Evolutionary conservation across 2,113 vertebrate genomes (phyloP).

Genomic region (Leptobrachium leishanense): DNA sequence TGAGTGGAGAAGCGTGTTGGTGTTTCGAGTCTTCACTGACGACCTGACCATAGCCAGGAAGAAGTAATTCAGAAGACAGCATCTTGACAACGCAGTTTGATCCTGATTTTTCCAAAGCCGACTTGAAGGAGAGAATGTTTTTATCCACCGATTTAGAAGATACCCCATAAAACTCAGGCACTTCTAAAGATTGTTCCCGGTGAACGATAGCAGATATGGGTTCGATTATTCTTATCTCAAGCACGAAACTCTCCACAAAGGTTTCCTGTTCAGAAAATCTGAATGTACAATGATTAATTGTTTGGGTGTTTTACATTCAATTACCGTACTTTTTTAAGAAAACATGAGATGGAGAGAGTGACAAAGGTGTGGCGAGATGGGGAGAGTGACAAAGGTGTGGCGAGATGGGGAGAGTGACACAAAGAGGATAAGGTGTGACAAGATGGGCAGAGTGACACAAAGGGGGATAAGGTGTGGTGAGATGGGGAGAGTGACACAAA

Average conservation of each 20-base stretch:
- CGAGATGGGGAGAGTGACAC: too few species aligned
- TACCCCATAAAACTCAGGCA: conserved; percentile 65
- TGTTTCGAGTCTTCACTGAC: conserved; percentile 56
- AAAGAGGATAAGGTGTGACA: too few species aligned
- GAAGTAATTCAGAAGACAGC: conserved; percentile 52
- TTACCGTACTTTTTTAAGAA: too few species aligned
- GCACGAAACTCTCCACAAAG: conserved; percentile 61
- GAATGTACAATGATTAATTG: conserved; percentile 24
- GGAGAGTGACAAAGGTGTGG: too few species aligned
- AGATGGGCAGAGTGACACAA: too few species aligned
- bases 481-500: too few species aligned
- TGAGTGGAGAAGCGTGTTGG: conserved; percentile 4
- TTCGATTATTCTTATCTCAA: conserved; percentile 62
- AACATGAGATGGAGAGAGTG: too few species aligned
- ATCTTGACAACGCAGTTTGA: conserved; percentile 60
- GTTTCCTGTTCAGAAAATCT: conserved; percentile 75
- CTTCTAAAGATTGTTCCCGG: conserved; percentile 66
- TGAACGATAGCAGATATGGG: conserved; percentile 52
- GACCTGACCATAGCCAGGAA: conserved; percentile 62
- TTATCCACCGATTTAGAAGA: conserved; percentile 68
- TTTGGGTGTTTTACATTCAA: too few species aligned
- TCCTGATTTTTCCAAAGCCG: neutral
- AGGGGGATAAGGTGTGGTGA: too few species aligned
- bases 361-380: too few species aligned
- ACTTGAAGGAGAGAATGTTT: conserved; percentile 60